Conservation (phyloP, 2,113 vertebrate species). For the Acanthisitta chloris region DNA sequence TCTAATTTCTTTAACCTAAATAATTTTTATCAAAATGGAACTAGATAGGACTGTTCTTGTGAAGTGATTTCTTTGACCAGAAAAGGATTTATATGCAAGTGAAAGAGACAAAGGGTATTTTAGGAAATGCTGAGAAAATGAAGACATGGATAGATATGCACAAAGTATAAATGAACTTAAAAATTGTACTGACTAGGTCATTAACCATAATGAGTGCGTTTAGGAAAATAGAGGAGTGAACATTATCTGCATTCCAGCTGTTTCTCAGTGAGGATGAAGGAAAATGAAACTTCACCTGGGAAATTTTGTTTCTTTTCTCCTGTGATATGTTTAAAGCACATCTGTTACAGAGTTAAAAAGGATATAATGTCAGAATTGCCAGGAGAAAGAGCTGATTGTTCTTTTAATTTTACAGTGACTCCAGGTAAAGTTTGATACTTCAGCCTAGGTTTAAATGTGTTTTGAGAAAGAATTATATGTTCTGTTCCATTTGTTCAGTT, state of each 20-base stretch:
- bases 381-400: background rate
- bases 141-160: background rate
- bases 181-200: background rate
- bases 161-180: background rate
- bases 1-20: background rate
- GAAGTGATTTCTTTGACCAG: background rate
- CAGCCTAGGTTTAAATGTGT: background rate
- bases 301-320: background rate
- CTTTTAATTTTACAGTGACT: slow-evolving; percentile 9
- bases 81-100: background rate
- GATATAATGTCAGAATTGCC: background rate
- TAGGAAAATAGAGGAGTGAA: background rate
- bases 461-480: background rate
- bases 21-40: background rate
- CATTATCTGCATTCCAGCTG: background rate
- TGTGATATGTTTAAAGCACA: background rate
- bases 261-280: background rate
- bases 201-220: background rate
- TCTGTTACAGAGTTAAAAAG: background rate
- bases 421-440: background rate
- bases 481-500: background rate
- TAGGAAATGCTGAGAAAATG: background rate
- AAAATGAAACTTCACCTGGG: background rate
- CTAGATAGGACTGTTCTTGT: background rate
- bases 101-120: background rate